Base-by-base conservation (phyloP, 1,140 invertebrate genomes). In the Thaumatotibia leucotreta region DNA sequence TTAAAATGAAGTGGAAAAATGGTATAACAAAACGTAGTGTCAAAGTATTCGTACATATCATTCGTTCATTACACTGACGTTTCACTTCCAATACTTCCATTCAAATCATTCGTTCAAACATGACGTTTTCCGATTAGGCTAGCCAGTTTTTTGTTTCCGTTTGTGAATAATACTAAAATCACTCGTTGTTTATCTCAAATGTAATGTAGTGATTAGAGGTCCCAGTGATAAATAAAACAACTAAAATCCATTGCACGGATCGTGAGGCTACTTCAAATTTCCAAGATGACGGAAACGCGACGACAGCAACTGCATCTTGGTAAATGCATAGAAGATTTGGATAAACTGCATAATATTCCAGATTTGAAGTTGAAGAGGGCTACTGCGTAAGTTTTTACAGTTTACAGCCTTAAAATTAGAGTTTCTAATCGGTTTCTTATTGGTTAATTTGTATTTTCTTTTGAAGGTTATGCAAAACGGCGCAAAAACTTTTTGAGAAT, bases 401-500 rank as follows among this genome's bases (percentile, higher is more conserved):
- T 35, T 14, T 69, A 22, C 20, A 31, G 67, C 10, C 32, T 50
- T 45, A 65, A 67, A 22, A 20, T 66, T 66, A 4, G n/a, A 14
- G 4, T 61, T 3, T 1, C 33, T 31, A 27, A 32, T 64, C 35
- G 61, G 5, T 35, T 11, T 54, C 27, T 67, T 61, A 29, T 27
- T 24, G n/a, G 14, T 64, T 20, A 58, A 61, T 17, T 45, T 39
- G 29, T 68, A 11, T 29, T 63, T 81, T 83, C 33, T 70, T 27
- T 66, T 71, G 8, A 23, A 91, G 91, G 82, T 83, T 93, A 73
- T 91, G 91, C 24, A 91, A 91, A 68, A 92, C 92, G 63, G 92
- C 95, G n/a, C 81, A 89, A 17, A 93, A 92, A 77, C 80, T 96
- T 61, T 92, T 92, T 67, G 82, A 92, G 27, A 85, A 82, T 50